Evolutionary conservation across 1,140 invertebrate genomes (phyloP), one percentile per base, ranked within the genome.

Genomic region (Sogatella furcifera): DNA sequence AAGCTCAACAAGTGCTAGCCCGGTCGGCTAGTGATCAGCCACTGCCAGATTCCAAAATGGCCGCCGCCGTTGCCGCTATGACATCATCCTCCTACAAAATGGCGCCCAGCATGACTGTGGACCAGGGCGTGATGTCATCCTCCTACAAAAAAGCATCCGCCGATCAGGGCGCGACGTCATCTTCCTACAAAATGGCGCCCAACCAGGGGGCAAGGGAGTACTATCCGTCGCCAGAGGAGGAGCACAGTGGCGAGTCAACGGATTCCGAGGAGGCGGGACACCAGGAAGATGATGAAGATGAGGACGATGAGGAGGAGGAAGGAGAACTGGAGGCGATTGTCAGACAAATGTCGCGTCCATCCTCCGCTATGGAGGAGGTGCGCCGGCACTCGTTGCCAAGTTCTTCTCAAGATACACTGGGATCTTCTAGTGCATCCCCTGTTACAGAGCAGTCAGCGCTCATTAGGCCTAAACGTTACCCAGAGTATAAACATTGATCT

Each of bases 1-100:
- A 90, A 88, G 88, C 88, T 87, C 86, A 89, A 85, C 86, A 85
- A 85, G 86, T 86, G 82, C 82, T 89, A 87, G 86, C 86, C 82
- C 87, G 86, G 80, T 90, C 87, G 85, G 89, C 86, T 78, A 91
- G 88, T 85, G 88, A 90, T 78, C 87, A 90, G 75, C 80, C 82
- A 72, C 80, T 88, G 72, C 80, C 84, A 69, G 81, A 82, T 69
- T 78, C 66, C 59, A 67, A 28, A 19, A 9, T 8, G 24, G 60
- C 42, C 44, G 46, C 55, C 13, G 59, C 55, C 24, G 49, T 38
- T 2, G 34, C 34, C 5, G 34, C 9, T 38, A 28, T 28, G 24
- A 28, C 24, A 6, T 28, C 24, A 28, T 28, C 24, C 2, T 28
- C 24, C 24, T 13, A 38, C 34, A 38, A 38, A 38, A 38, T 38